Conservation (phyloP, 2,113 vertebrate genomes). For the Cisticola juncidis region DNA sequence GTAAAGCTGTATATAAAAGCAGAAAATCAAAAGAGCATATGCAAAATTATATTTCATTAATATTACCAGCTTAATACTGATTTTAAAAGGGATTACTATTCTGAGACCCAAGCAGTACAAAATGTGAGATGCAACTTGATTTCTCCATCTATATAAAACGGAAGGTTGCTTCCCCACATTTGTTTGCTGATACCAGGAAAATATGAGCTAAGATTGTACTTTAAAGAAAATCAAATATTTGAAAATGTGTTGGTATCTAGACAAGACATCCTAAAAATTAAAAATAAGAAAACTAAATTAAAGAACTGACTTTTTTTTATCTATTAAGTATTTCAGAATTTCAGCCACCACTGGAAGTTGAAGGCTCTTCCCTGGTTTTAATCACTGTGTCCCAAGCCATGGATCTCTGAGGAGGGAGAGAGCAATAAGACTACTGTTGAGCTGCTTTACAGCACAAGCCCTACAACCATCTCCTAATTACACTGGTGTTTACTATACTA, state of each 20-base stretch:
- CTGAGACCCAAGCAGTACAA: not conserved
- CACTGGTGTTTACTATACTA: not conserved
- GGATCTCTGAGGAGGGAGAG: not conserved
- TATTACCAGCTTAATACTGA: not conserved
- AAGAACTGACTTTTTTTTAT: not conserved
- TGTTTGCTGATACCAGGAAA: not conserved
- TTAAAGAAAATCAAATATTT: not conserved
- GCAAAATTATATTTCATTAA: not conserved
- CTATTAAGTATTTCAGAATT: not conserved
- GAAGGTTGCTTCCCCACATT: not conserved
- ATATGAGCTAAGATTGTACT: not conserved
- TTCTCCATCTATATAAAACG: not conserved
- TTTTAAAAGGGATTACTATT: not conserved
- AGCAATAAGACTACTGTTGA: not conserved
- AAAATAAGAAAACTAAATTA: not conserved
- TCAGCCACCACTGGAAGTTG: not conserved
- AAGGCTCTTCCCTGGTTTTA: not conserved
- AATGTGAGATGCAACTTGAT: not conserved
- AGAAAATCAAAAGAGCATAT: not conserved
- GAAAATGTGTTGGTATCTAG: not conserved
- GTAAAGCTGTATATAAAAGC: not conserved
- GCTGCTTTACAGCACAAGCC: not conserved
- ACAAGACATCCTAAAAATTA: not conserved
- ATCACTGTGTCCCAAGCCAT: not conserved
- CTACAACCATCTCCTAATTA: not conserved